Base-by-base conservation (phyloP, 2,888 invertebrate species). In the Hanleya hanleyi region DNA sequence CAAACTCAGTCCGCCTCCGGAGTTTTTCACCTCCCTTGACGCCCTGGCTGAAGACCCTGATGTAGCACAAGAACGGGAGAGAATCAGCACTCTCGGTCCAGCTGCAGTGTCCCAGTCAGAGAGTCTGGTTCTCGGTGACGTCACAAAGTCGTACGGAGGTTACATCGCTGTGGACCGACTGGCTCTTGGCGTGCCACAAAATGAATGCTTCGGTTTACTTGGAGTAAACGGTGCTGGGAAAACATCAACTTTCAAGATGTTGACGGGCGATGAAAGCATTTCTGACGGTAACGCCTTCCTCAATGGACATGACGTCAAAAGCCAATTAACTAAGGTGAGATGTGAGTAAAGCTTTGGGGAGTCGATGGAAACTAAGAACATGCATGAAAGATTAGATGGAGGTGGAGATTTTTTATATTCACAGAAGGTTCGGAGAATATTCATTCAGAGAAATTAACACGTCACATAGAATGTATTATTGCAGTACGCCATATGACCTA, bases 221-320 rank as follows among this genome's bases (percentile, higher is more conserved):
- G 90, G 97, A 0, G 94, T 96, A 81, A 97, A 97, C 88, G 96
- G 97, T 1, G 96, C 96, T 0, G 96, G 96, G 15, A 97, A 97
- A 90, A 96, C 96, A 3, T 95, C 96, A 0, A 95, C 96, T 15
- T 97, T 97, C 91, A 93, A 90, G 90, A 93, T 93, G 93, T 84
- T 93, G 79, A 93, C 93, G 1, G 93, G 93, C n/a, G 92, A 92
- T 75, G 82, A 89, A 4, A 77, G 81, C 37, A 88, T 92, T 4
- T 91, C 92, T 6, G 81, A 85, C 6, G 93, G 93, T n/a, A 91
- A 91, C 77, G 93, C 93, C 5, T 89, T 88, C 75, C 89, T 93
- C 33, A 88, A 89, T 75, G 91, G 91, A 7, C 83, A 84, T 69
- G 83, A 83, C 66, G 80, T 86, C 33, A 83, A 81, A 50, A 73